Conservation (phyloP, 30 jellyfish, hydroid and myxozoan species). For the Hydractinia echinata region DNA sequence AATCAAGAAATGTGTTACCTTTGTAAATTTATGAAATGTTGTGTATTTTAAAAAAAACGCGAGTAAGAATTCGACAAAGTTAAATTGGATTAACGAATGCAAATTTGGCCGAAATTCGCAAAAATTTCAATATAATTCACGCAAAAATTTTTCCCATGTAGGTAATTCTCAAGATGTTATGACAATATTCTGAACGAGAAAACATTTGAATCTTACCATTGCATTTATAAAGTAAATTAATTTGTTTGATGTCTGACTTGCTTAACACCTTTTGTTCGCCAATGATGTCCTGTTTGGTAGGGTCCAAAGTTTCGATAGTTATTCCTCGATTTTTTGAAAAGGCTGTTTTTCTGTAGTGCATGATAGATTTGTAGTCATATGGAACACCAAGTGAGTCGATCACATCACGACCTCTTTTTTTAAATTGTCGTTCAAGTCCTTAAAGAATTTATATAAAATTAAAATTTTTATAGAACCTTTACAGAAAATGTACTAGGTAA, state of each 20-base stretch:
- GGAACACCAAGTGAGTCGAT: conserved; percentile 20
- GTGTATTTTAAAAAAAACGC: too few species aligned
- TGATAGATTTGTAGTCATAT: not conserved
- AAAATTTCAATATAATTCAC: too few species aligned
- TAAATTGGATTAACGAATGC: too few species aligned
- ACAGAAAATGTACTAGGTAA: not conserved
- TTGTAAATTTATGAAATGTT: too few species aligned
- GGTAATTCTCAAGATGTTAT: too few species aligned
- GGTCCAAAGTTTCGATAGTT: not conserved
- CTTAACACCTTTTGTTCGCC: not conserved
- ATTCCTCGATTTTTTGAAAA: not conserved
- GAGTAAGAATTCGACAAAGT: too few species aligned
- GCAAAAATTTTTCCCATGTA: too few species aligned
- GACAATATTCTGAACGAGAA: too few species aligned
- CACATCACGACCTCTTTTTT: not conserved
- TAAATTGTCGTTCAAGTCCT: not conserved
- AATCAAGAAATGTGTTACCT: too few species aligned
- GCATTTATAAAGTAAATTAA: not conserved
- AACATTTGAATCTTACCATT: not conserved
- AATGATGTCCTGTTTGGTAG: not conserved
- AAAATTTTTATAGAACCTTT: not conserved
- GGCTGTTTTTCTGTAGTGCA: conserved; percentile 4
- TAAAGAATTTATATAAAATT: not conserved
- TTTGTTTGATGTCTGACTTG: not conserved
- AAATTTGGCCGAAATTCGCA: too few species aligned